These are phyloP conservation scores for Crypturellus tataupa DNA, from an alignment of 2,797 vertebrate species.

Conservation along the genomic window DNA sequence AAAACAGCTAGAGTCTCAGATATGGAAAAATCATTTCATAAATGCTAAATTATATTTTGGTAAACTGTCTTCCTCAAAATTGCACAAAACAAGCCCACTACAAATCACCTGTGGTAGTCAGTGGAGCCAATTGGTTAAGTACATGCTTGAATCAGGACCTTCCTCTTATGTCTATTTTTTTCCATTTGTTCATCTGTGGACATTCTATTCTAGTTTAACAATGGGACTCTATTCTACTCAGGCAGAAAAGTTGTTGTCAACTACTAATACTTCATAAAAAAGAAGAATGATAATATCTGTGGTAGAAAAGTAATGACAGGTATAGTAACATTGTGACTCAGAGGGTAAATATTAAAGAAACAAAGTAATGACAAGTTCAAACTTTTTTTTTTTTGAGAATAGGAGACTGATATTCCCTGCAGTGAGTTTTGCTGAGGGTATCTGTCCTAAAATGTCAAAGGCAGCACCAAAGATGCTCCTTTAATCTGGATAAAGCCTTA, in stretches of 20 bases:
- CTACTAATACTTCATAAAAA: neutral
- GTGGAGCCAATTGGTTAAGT: neutral
- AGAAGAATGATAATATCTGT: neutral
- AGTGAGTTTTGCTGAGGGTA: neutral
- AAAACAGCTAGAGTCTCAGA: neutral
- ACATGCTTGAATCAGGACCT: neutral
- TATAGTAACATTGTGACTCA: neutral
- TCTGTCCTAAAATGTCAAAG: neutral
- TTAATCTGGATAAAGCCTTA: neutral
- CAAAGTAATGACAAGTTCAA: neutral
- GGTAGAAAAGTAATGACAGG: neutral
- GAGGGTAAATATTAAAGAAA: neutral
- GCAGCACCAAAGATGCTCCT: neutral
- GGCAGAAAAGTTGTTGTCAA: neutral
- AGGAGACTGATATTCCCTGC: neutral
- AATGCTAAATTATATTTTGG: neutral
- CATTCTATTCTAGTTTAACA: neutral
- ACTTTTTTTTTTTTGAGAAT: neutral
- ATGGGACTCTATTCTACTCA: neutral
- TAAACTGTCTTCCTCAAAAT: neutral
- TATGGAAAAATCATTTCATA: neutral
- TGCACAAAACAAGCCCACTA: neutral
- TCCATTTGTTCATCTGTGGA: neutral
- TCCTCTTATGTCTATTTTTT: neutral
- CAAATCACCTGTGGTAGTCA: neutral